Evolutionary conservation across 2,113 vertebrate genomes (phyloP).

Genomic region (Gymnobelideus leadbeateri): DNA sequence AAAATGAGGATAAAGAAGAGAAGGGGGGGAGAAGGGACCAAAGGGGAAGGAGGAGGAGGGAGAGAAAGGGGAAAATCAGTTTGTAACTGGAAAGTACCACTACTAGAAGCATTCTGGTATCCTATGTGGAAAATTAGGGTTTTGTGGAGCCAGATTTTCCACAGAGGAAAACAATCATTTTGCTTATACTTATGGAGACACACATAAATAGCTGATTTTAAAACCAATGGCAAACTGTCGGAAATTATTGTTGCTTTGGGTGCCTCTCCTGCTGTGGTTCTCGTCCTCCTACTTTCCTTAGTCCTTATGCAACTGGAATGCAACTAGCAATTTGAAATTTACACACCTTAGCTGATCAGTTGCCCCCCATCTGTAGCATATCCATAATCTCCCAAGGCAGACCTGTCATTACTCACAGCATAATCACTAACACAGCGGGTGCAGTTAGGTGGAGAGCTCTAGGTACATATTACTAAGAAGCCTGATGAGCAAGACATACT

Average conservation of each 20-base stretch:
- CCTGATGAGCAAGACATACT: conserved; percentile 77
- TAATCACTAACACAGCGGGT: conserved; percentile 83
- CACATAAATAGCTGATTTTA: conserved; percentile 60
- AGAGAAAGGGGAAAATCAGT: not conserved
- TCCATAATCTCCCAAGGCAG: conserved; percentile 81
- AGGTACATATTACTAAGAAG: conserved; percentile 81
- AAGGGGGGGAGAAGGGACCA: not conserved
- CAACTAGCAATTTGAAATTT: conserved; percentile 74
- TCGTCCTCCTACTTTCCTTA: conserved; percentile 36
- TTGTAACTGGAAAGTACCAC: conserved; percentile 14
- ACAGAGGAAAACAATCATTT: conserved; percentile 69
- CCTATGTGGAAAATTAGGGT: conserved; percentile 66
- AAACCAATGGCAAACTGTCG: conserved; percentile 54
- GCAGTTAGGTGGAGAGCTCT: conserved; percentile 64
- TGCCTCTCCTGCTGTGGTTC: conserved; percentile 54
- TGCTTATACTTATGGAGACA: conserved; percentile 54
- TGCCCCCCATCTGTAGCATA: conserved; percentile 72
- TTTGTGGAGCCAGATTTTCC: conserved; percentile 47
- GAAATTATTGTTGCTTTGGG: conserved; percentile 68
- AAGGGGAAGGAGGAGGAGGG: not conserved
- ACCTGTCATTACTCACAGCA: conserved; percentile 81
- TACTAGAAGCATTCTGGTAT: conserved; percentile 45
- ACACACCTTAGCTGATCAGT: conserved; percentile 62
- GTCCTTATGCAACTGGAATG: conserved; percentile 42
- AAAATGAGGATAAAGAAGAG: not conserved